Conservation (phyloP, 1,140 invertebrate species). For the Hypothenemus hampei region DNA sequence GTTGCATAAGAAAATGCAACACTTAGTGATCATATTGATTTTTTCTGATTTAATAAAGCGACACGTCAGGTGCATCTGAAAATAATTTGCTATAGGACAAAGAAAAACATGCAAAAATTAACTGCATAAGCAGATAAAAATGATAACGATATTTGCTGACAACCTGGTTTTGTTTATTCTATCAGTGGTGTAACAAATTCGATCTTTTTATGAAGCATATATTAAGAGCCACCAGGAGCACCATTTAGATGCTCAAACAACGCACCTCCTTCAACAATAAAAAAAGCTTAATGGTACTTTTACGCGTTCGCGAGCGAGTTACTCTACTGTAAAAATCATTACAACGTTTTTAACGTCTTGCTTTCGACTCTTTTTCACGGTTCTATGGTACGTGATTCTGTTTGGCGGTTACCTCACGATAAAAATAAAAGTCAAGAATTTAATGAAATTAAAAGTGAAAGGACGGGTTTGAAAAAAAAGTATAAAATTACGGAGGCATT, state of each 20-base stretch:
- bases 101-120: slow-evolving; percentile 23
- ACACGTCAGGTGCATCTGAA: slow-evolving; percentile 13
- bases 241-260: too few relatives aligned
- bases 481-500: neutral
- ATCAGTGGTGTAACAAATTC: slow-evolving; percentile 15
- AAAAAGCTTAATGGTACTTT: too few relatives aligned
- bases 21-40: too few relatives aligned
- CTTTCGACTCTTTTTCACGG: slow-evolving; percentile 1
- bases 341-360: neutral
- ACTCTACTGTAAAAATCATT: too few relatives aligned
- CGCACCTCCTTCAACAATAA: too few relatives aligned
- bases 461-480: too few relatives aligned
- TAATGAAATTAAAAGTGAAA: slow-evolving; percentile 11
- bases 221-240: too few relatives aligned
- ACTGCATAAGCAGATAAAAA: slow-evolving; percentile 20
- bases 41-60: too few relatives aligned
- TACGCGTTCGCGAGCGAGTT: too few relatives aligned
- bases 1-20: too few relatives aligned
- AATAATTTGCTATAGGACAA: slow-evolving; percentile 5
- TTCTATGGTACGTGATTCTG: slow-evolving; percentile 2
- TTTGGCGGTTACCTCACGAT: slow-evolving; percentile 2
- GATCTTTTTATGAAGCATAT: slow-evolving; percentile 1
- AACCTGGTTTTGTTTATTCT: slow-evolving; percentile 18
- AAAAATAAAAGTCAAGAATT: neutral
- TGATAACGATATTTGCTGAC: slow-evolving; percentile 23